These are phyloP conservation scores for Chrysolina oricalcia DNA, from an alignment of 2,888 invertebrate genomes.

Conservation along the genomic window DNA sequence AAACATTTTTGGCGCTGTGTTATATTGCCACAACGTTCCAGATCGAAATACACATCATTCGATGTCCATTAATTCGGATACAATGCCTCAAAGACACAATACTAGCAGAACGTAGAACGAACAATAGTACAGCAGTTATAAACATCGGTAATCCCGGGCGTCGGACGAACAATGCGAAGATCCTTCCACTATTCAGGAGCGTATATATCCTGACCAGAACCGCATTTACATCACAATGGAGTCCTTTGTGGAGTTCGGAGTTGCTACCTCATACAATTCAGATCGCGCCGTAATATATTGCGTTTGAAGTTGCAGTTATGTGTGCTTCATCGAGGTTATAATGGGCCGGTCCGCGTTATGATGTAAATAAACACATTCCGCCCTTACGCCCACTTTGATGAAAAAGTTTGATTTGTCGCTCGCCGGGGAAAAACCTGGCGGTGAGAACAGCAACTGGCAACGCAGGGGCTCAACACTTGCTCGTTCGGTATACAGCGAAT, in stretches of 20 bases:
- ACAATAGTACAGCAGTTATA: conserved; percentile 61
- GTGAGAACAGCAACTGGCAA: conserved; percentile 47
- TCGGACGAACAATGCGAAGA: conserved; percentile 58
- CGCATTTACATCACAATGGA: conserved; percentile 66
- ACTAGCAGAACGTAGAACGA: conserved; percentile 53
- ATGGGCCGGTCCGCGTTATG: conserved; percentile 40
- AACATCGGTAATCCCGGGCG: conserved; percentile 55
- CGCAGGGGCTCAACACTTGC: conserved; percentile 7
- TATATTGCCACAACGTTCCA: neutral
- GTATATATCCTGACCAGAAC: conserved; percentile 58
- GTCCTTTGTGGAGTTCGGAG: conserved; percentile 60
- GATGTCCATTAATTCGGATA: conserved; percentile 52
- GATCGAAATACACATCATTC: conserved; percentile 41
- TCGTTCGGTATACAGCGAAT: too few species aligned
- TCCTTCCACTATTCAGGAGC: conserved; percentile 60
- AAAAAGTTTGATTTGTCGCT: conserved; percentile 52
- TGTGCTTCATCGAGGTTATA: conserved; percentile 47
- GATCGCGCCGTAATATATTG: conserved; percentile 58
- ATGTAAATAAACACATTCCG: conserved; percentile 53
- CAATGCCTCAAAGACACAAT: conserved; percentile 59
- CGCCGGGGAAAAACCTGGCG: conserved; percentile 38
- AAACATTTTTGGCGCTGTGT: neutral
- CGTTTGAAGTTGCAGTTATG: conserved; percentile 50
- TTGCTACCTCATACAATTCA: conserved; percentile 60
- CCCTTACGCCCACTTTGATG: conserved; percentile 50